phyloP scores from a whole-genome alignment of 1,140 invertebrate species.

The Eubasilissa regina region DNA sequence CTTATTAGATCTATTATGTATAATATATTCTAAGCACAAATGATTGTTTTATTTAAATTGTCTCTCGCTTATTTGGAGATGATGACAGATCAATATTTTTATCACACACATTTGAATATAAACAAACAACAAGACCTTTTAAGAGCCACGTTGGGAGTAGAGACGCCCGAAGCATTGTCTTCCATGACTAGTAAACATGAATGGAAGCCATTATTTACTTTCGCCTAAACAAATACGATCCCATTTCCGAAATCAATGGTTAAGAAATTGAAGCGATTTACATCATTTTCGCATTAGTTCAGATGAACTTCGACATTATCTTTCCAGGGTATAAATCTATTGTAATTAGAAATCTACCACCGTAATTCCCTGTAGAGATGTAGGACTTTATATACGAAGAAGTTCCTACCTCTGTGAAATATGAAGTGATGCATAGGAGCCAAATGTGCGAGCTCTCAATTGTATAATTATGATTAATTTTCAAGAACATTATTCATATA shows the following conservation, averaged over 20 bases:
- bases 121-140: background rate
- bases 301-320: constrained; percentile 26
- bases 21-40: too few species aligned
- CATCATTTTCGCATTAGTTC: constrained; percentile 40
- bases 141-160: background rate
- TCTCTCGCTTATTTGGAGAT: background rate
- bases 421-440: too few species aligned
- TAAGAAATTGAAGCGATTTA: constrained; percentile 46
- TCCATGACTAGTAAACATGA: background rate
- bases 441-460: too few species aligned
- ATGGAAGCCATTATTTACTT: constrained; percentile 24
- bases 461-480: too few species aligned
- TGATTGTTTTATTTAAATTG: too few species aligned
- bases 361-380: too few species aligned
- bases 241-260: constrained; percentile 32
- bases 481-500: too few species aligned
- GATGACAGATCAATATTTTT: constrained; percentile 9
- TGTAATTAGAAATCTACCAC: too few species aligned
- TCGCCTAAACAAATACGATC: constrained; percentile 37
- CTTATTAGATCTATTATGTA: too few species aligned
- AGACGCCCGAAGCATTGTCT: constrained; percentile 8
- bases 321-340: constrained; percentile 20
- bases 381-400: too few species aligned
- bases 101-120: background rate
- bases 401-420: too few species aligned